A percentile compares a stretch with the other conserved stretches of the same genome.
These are phyloP conservation scores for Picus viridis DNA, from an alignment of 2,797 vertebrate species.

Conservation along the genomic window DNA sequence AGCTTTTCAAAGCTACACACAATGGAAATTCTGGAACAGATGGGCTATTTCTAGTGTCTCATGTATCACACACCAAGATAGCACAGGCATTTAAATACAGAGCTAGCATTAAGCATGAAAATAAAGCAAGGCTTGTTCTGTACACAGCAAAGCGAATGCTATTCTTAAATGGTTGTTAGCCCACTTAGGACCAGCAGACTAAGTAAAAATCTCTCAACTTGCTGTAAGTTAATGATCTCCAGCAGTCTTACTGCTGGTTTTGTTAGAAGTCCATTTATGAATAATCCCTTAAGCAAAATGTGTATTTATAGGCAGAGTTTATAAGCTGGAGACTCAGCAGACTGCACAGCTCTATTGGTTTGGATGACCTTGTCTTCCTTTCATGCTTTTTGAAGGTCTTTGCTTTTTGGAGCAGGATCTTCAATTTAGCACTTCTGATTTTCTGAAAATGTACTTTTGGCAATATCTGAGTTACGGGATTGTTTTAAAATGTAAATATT, in stretches of 20 bases:
- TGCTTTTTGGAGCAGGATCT: not conserved
- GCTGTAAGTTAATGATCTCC: not conserved
- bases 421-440: not conserved
- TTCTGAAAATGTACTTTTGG: not conserved
- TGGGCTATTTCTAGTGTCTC: not conserved
- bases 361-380: not conserved
- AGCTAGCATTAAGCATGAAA: slow-evolving; percentile 23
- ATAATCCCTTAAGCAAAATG: slow-evolving; percentile 26
- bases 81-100: slow-evolving; percentile 37
- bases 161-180: slow-evolving; percentile 7
- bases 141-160: not conserved
- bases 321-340: not conserved
- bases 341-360: not conserved
- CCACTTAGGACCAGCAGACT: not conserved
- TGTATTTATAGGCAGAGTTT: not conserved
- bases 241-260: not conserved
- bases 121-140: slow-evolving; percentile 53
- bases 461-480: not conserved
- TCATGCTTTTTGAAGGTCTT: not conserved
- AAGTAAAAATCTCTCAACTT: slow-evolving; percentile 3
- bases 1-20: slow-evolving; percentile 32
- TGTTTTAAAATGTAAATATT: not conserved
- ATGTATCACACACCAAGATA: not conserved
- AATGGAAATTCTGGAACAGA: slow-evolving; percentile 17
- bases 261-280: slow-evolving; percentile 29